phyloP scores from a whole-genome alignment of 2,797 vertebrate genomes.

The Catamblyrhynchus diadema region DNA sequence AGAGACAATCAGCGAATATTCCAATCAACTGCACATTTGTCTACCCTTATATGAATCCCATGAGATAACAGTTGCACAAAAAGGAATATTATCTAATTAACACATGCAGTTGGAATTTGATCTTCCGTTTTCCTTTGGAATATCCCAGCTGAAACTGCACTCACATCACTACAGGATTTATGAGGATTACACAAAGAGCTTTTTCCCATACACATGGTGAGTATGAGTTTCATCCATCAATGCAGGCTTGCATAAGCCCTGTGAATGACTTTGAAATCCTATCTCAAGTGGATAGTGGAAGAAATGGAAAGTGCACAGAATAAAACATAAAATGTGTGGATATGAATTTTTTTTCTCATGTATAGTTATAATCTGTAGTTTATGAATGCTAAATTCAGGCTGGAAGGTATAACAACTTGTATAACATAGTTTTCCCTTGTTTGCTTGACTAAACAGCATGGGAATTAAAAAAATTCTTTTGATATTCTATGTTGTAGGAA shows the following conservation, averaged over 20 bases:
- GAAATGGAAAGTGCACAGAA: background rate
- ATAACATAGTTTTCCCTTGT: background rate
- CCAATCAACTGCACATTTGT: background rate
- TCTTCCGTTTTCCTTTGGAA: background rate
- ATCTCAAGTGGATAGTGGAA: background rate
- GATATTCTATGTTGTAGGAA: background rate
- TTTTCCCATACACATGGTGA: slow-evolving; percentile 43
- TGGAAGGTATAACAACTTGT: background rate
- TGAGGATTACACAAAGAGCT: slow-evolving; percentile 34
- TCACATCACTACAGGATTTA: slow-evolving; percentile 3
- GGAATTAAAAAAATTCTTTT: background rate
- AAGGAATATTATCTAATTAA: slow-evolving; percentile 43
- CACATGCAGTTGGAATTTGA: background rate
- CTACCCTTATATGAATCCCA: background rate
- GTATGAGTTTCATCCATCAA: slow-evolving; percentile 25
- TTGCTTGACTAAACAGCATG: background rate
- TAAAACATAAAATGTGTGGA: background rate
- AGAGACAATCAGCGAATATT: slow-evolving; percentile 28
- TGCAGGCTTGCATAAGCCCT: slow-evolving; percentile 23
- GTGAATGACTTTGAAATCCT: slow-evolving; percentile 36
- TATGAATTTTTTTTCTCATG: background rate
- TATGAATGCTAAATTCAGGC: background rate
- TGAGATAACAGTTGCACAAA: slow-evolving; percentile 15
- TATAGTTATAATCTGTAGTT: background rate
- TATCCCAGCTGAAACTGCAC: background rate